Percentiles rank a stretch among this genome's conserved stretches.
phyloP scores from a whole-genome alignment of 2,888 invertebrate species.

The Cancer borealis region DNA sequence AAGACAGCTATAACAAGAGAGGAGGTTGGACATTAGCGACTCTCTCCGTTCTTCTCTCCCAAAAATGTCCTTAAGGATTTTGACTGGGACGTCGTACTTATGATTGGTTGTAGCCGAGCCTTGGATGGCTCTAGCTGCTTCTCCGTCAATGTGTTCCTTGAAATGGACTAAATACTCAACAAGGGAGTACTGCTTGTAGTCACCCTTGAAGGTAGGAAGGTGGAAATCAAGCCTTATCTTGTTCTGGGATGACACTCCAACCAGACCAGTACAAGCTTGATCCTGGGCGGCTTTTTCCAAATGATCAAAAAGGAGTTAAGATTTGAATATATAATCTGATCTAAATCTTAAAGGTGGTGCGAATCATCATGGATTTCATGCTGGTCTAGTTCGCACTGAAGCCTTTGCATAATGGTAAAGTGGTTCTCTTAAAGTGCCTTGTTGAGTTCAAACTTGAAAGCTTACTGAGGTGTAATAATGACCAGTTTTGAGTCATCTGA shows the following conservation, averaged over 20 bases:
- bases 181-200: background rate
- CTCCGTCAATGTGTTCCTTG: background rate
- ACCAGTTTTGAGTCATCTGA: too few species aligned
- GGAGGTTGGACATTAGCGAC: background rate
- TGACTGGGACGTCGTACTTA: background rate
- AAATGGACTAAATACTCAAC: background rate
- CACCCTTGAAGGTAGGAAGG: constrained; percentile 10
- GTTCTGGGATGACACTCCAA: background rate
- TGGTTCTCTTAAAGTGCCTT: too few species aligned
- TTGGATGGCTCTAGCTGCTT: constrained; percentile 9
- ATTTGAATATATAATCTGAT: background rate
- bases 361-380: background rate
- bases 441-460: too few species aligned
- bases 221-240: background rate
- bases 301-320: background rate
- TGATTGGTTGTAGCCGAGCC: background rate
- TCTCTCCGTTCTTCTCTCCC: background rate
- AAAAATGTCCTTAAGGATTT: background rate
- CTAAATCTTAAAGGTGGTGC: background rate
- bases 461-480: too few species aligned
- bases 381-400: too few species aligned
- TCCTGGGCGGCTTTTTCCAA: background rate
- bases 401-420: too few species aligned
- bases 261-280: background rate
- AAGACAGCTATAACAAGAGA: too few species aligned